Percentiles rank a stretch among this genome's conserved stretches.
phyloP scores from a whole-genome alignment of 1,140 invertebrate genomes.

The Drosophila melanica region DNA sequence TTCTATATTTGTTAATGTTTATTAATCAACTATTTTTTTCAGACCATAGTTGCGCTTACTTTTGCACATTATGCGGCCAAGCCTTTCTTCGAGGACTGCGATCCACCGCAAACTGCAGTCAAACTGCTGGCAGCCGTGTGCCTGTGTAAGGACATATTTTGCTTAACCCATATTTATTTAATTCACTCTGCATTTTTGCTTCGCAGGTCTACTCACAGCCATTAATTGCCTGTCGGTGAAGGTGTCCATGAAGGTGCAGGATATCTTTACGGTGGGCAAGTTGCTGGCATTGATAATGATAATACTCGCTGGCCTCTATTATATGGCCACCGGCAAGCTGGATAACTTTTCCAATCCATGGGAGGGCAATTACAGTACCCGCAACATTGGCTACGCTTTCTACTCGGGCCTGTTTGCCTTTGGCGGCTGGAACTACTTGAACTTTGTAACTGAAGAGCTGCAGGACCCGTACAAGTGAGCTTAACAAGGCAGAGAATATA shows the following conservation, averaged over 20 bases:
- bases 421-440: conserved; percentile 97
- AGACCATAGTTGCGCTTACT: conserved; percentile 93
- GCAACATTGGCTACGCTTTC: conserved; percentile 91
- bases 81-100: conserved; percentile 91
- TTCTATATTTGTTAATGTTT: conserved; percentile 8
- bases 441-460: conserved; percentile 97
- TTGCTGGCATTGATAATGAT: conserved; percentile 92
- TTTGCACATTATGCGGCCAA: conserved; percentile 92
- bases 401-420: conserved; percentile 99
- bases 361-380: conserved; percentile 87
- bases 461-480: conserved; percentile 95
- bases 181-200: conserved; percentile 9
- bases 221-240: conserved; percentile 95
- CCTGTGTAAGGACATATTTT: conserved; percentile 87
- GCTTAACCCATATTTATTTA: conserved; percentile 13
- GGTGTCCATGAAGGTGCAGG: conserved; percentile 95
- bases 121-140: conserved; percentile 90
- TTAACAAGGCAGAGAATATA: conserved; percentile 11
- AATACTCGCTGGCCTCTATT: conserved; percentile 91
- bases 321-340: conserved; percentile 88
- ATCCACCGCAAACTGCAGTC: conserved; percentile 87
- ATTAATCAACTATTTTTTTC: conserved; percentile 53
- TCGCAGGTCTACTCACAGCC: conserved; percentile 92
- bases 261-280: conserved; percentile 95
- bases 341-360: conserved; percentile 90